A percentile compares a stretch with the other conserved stretches of the same genome.
Evolutionary conservation across 2,888 invertebrate species (phyloP).

Genomic region (Hypsopygia costalis): DNA sequence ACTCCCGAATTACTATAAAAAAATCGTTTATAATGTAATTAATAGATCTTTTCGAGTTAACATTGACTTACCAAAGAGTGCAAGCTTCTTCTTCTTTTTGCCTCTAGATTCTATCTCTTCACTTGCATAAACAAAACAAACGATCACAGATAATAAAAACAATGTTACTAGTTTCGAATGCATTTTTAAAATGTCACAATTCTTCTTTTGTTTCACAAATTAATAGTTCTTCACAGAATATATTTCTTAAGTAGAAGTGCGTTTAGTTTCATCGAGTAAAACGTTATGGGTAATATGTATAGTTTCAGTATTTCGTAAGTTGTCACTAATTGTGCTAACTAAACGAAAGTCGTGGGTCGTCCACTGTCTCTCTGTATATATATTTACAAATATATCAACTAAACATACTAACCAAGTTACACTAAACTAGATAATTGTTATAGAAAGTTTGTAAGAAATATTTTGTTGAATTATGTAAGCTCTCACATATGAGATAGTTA

Average conservation of each 20-base stretch:
- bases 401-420: constrained; percentile 35
- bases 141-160: constrained; percentile 25
- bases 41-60: no score
- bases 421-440: constrained; percentile 38
- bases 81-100: constrained; percentile 69
- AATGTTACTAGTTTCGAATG: constrained; percentile 23
- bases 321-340: constrained; percentile 33
- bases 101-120: constrained; percentile 49
- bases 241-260: not conserved
- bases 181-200: constrained; percentile 24
- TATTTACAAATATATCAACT: constrained; percentile 17
- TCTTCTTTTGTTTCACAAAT: not conserved
- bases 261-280: constrained; percentile 3
- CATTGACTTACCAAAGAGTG: constrained; percentile 60
- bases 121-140: constrained; percentile 27
- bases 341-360: constrained; percentile 29
- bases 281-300: constrained; percentile 5
- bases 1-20: no score
- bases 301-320: constrained; percentile 12
- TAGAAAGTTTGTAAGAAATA: constrained; percentile 17
- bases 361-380: constrained; percentile 25
- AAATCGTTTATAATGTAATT: no score
- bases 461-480: constrained; percentile 12
- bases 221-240: not conserved
- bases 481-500: no score